These are phyloP conservation scores for Catocala fraxini DNA, from an alignment of 2,888 invertebrate genomes.

Conservation along the genomic window DNA sequence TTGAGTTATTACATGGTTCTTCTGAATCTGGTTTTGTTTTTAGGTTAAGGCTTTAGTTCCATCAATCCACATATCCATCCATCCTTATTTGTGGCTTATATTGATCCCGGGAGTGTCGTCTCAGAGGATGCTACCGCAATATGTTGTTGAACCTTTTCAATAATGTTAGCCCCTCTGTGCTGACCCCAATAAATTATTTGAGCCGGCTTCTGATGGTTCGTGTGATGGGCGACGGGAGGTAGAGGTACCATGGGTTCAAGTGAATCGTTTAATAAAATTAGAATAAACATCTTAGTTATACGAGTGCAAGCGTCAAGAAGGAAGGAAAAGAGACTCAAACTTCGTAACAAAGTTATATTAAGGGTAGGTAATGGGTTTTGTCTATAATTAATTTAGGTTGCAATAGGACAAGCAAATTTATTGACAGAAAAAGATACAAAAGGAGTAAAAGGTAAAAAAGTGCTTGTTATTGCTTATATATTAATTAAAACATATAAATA, in stretches of 20 bases:
- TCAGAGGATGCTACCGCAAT: conserved; percentile 53
- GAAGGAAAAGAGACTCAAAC: neutral
- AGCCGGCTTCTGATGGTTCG: conserved; percentile 47
- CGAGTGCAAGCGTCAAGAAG: neutral
- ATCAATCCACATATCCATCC: conserved; percentile 20
- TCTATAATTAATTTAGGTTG: too few relatives aligned
- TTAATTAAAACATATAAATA: too few relatives aligned
- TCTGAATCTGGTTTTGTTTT: neutral
- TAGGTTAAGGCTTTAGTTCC: conserved; percentile 3
- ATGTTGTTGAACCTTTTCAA: conserved; percentile 57
- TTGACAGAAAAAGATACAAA: too few relatives aligned
- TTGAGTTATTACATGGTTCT: neutral
- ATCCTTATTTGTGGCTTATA: conserved; percentile 53
- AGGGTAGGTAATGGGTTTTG: too few relatives aligned
- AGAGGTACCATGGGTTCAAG: conserved; percentile 12
- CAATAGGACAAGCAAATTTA: too few relatives aligned
- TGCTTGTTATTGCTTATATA: too few relatives aligned
- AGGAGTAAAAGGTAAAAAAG: too few relatives aligned
- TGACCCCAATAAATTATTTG: conserved; percentile 65
- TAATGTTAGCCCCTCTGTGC: conserved; percentile 51
- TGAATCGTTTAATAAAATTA: neutral
- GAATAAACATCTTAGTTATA: neutral
- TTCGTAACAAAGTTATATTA: too few relatives aligned
- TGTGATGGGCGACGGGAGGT: conserved; percentile 19
- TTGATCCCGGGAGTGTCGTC: conserved; percentile 63